Evolutionary conservation across 2,888 invertebrate species (phyloP), one percentile per base, ranked within the genome.

Genomic region (Acanthosepion pharaonis): DNA sequence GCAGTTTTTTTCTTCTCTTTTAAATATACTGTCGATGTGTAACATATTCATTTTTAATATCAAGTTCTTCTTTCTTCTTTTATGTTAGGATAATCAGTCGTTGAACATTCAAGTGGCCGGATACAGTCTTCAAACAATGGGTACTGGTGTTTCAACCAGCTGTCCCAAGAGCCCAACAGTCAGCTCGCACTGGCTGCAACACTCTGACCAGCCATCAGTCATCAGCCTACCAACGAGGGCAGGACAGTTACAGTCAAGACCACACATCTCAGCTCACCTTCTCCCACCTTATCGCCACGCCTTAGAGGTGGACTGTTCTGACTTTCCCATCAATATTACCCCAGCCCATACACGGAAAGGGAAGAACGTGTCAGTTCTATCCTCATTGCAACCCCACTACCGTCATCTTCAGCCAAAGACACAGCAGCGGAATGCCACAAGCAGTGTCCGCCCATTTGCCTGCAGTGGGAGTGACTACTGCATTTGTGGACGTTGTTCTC

Each of bases 381-480:
- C 78, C n/a, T 78, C 78, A n/a, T 78, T 33, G n/a, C 78, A 78
- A 15, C 2, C 78, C 78, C n/a, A 33, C n/a, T 33, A 78, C 33
- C 78, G 11, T 33, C 78, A 78, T n/a, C 78, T 15, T n/a, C 78
- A 33, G 25, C 28, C 28, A 2, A 78, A 78, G 28, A 78, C 78
- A 78, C 78, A 78, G n/a, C 78, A 78, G 78, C 33, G 78, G 78
- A 78, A 78, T 78, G 78, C 78, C 78, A 23, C n/a, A n/a, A 78
- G 78, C n/a, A n/a, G 78, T 78, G n/a, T 78, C 78, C 78, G 78
- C 78, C 78, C 78, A 78, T n/a, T 78, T 78, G 78, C 78, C 78
- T 78, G 78, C n/a, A 78, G 78, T 78, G 78, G 78, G 78, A 78
- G 78, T 78, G 78, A n/a, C 78, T 78, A 78, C 78, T 78, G 78